Conservation (phyloP, 1,140 invertebrate species). For the Pararge aegeria region DNA sequence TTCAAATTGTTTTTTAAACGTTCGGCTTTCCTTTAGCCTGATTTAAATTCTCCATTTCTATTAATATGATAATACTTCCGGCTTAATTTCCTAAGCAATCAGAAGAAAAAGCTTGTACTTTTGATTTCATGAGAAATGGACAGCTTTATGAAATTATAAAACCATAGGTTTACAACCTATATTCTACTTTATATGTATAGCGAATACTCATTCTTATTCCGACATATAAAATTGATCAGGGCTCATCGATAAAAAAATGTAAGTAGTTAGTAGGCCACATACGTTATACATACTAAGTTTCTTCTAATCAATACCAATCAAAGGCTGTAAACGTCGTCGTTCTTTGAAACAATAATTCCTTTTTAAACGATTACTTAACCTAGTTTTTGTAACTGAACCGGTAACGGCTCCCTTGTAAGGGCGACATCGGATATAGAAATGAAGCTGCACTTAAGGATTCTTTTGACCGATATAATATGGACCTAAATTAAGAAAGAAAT, state of each 20-base stretch:
- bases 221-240: too few species aligned
- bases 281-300: not conserved
- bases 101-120: too few species aligned
- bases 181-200: too few species aligned
- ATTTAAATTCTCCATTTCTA: not conserved
- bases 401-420: not conserved
- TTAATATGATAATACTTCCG: not conserved
- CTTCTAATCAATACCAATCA: constrained; percentile 5
- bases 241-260: not conserved
- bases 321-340: constrained; percentile 5
- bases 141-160: too few species aligned
- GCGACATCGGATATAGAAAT: not conserved
- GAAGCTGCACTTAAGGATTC: not conserved
- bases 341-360: constrained; percentile 29
- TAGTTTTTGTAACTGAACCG: constrained; percentile 19
- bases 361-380: constrained; percentile 27
- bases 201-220: too few species aligned
- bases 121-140: too few species aligned
- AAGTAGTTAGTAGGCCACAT: not conserved
- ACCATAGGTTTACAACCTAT: too few species aligned
- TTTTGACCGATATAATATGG: not conserved
- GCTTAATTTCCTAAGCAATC: too few species aligned
- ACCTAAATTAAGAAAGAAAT: too few species aligned
- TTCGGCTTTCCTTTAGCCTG: not conserved
- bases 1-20: constrained; percentile 25